Base-by-base conservation (phyloP, 2,113 vertebrate species). In the Hypocryptadius cinnamomeus region DNA sequence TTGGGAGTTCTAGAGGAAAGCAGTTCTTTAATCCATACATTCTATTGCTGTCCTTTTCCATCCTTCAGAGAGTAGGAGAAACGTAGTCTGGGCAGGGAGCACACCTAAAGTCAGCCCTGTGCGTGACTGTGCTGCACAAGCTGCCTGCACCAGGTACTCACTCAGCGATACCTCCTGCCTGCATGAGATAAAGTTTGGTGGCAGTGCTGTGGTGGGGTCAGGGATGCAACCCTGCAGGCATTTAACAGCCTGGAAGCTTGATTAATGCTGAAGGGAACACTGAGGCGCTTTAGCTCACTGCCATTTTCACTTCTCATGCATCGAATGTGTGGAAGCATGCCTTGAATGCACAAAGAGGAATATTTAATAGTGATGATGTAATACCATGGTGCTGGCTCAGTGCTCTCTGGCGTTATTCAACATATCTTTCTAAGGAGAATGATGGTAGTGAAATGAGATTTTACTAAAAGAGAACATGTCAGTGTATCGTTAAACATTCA, bases 381-480 rank as follows among this genome's bases (percentile, higher is more conserved):
- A 90, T 83, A 74, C 47, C 1, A 13, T 89, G 81, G 39, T 0
- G 2, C 47, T 61, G 85, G 69, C 82, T 96, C 31, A 0, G 82
- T 72, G 79, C 54, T 92, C 80, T 71, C 76, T 3, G 7, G 87
- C 2, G 0, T 92, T 95, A 76, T 68, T 94, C 83, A 69, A 57
- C 87, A 61, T 61, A 39, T 86, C 84, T 80, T 87, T 87, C 94
- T 96, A 94, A 68, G 83, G 95, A 95, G 96, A 95, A 69, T 61
- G 50, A 85, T 91, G 80, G 79, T 66, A n/a, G 76, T 30, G 70
- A 96, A 97, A 97, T 92, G 92, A 96, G 87, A 94, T 95, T 96
- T 96, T 93, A 92, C 95, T 97, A 90, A 95, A 93, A 96, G 81
- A 56, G 81, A 71, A 83, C 68, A 35, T 22, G 45, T 56, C 24